These are phyloP conservation scores for Popillia japonica DNA, from an alignment of 1,140 invertebrate genomes.

Conservation along the genomic window DNA sequence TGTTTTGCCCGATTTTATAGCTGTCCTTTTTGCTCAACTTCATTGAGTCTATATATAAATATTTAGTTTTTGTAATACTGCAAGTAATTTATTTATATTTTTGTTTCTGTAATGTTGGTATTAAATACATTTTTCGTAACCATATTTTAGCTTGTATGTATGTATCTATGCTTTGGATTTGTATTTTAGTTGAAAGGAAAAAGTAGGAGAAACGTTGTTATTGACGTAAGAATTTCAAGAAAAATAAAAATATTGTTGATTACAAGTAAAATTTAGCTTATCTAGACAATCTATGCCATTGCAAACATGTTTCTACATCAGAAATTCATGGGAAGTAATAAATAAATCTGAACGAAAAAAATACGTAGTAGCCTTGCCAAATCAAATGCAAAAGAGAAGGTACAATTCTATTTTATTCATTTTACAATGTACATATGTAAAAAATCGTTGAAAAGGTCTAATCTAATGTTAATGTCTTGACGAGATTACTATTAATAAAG, in stretches of 20 bases:
- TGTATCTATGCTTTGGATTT: too few relatives aligned
- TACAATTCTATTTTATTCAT: not conserved
- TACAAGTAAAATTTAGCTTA: too few relatives aligned
- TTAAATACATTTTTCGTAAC: too few relatives aligned
- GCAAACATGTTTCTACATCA: not conserved
- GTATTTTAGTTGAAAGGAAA: too few relatives aligned
- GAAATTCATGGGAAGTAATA: not conserved
- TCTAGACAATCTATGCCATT: not conserved
- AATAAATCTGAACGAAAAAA: not conserved
- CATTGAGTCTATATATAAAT: not conserved
- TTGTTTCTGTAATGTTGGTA: not conserved
- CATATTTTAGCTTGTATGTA: too few relatives aligned
- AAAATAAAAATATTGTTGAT: not conserved
- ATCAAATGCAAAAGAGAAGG: not conserved
- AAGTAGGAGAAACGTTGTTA: too few relatives aligned
- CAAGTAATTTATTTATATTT: not conserved
- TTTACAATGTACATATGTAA: too few relatives aligned
- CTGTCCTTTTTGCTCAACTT: not conserved
- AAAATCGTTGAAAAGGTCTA: too few relatives aligned
- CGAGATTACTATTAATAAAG: too few relatives aligned
- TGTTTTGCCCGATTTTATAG: slow-evolving; percentile 25
- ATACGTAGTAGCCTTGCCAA: not conserved
- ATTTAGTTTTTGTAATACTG: not conserved
- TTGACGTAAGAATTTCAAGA: not conserved
- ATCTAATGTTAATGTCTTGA: too few relatives aligned